Evolutionary conservation across 92 coral and sea anemone species (phyloP).

Genomic region (Parazoanthus darwini): DNA sequence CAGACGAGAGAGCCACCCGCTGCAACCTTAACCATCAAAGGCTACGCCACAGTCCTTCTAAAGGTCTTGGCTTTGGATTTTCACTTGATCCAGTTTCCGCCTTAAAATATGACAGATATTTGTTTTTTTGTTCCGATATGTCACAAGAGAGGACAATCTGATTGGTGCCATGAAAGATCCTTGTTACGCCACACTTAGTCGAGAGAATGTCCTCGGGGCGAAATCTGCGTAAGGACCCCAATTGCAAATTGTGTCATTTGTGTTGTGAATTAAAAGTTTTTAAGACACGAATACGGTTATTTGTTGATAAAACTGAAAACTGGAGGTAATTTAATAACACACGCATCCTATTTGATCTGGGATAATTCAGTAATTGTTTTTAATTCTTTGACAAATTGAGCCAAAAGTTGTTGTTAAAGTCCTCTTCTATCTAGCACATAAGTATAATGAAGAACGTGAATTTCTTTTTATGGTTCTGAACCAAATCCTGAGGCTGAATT

Average conservation of each 20-base stretch:
- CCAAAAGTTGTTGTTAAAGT: background rate
- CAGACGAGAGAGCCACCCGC: background rate
- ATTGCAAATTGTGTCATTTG: background rate
- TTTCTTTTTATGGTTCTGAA: too few relatives aligned
- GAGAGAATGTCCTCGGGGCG: background rate
- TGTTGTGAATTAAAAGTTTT: background rate
- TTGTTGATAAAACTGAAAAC: too few relatives aligned
- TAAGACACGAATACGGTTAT: background rate
- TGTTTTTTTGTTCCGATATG: background rate
- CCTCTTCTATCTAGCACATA: background rate
- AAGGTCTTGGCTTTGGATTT: background rate
- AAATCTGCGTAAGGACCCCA: background rate
- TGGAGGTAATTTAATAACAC: background rate
- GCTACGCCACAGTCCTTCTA: background rate
- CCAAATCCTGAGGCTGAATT: too few relatives aligned
- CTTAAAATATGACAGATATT: slow-evolving; percentile 25
- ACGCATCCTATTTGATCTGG: background rate
- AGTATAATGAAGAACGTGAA: too few relatives aligned
- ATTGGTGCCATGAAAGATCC: slow-evolving; percentile 2
- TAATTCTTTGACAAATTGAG: background rate
- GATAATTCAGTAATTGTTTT: background rate
- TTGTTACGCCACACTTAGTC: background rate
- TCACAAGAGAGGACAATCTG: background rate
- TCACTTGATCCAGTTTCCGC: slow-evolving; percentile 25
- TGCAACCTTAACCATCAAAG: background rate